Percentiles rank a stretch among this genome's conserved stretches.
These are phyloP conservation scores for Malaclemys terrapin DNA, from an alignment of 2,113 vertebrate species.

Conservation along the genomic window DNA sequence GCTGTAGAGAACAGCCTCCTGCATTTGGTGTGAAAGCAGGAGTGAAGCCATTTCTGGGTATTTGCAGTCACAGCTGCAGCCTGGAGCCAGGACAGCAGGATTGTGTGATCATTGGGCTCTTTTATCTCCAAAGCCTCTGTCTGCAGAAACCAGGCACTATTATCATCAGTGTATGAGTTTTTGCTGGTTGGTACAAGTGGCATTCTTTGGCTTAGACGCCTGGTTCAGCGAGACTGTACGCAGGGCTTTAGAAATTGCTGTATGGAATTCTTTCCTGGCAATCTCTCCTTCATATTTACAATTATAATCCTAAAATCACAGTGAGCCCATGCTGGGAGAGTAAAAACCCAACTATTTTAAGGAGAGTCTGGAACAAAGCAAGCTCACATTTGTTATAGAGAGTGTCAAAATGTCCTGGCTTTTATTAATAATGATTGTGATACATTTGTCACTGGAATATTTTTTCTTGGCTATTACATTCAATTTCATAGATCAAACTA, in stretches of 20 bases:
- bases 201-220: slow-evolving; percentile 39
- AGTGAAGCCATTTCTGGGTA: no score
- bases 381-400: background rate
- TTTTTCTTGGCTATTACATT: background rate
- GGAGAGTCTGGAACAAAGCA: background rate
- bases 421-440: background rate
- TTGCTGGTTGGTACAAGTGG: slow-evolving; percentile 77
- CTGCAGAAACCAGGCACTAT: background rate
- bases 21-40: background rate
- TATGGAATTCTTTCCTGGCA: slow-evolving; percentile 43
- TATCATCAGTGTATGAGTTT: slow-evolving; percentile 29
- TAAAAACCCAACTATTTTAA: background rate
- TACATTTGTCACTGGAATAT: background rate
- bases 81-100: background rate
- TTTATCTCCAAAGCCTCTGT: background rate
- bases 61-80: background rate
- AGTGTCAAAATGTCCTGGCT: background rate
- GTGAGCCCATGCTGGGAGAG: background rate
- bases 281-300: slow-evolving; percentile 51
- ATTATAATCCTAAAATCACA: slow-evolving; percentile 47
- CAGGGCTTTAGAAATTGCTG: slow-evolving; percentile 14
- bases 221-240: background rate
- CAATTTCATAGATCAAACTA: slow-evolving; percentile 13
- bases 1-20: background rate
- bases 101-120: rapidly evolving